phyloP scores from a whole-genome alignment of 1,140 invertebrate species.

The Melitaea cinxia region DNA sequence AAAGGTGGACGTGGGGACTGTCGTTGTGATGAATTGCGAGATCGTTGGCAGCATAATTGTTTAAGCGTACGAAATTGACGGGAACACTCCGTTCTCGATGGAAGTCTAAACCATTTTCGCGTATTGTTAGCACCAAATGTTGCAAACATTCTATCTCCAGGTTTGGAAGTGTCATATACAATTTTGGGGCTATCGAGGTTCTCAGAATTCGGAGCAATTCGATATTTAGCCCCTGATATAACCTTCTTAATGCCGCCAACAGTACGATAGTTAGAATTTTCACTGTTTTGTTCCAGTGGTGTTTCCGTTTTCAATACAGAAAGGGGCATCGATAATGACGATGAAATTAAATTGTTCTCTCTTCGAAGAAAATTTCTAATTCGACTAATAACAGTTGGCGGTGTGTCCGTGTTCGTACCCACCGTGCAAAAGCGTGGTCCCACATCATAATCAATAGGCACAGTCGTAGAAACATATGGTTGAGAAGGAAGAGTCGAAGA shows the following conservation, averaged over 20 bases:
- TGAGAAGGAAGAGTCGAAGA: conserved; percentile 57
- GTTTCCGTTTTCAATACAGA: conserved; percentile 26
- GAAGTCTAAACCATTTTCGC: conserved; percentile 57
- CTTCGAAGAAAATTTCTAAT: conserved; percentile 42
- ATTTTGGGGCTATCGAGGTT: conserved; percentile 70
- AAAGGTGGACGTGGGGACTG: conserved; percentile 58
- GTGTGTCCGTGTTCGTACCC: conserved; percentile 74
- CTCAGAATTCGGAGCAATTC: conserved; percentile 60
- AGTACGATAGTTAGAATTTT: conserved; percentile 51
- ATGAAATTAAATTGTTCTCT: conserved; percentile 40
- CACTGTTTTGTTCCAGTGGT: conserved; percentile 41
- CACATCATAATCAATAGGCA: conserved; percentile 47
- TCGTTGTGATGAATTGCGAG: conserved; percentile 48
- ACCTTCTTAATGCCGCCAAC: conserved; percentile 60
- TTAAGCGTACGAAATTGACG: conserved; percentile 48
- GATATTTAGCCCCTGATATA: conserved; percentile 63
- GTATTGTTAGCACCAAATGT: conserved; percentile 64
- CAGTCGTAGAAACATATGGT: conserved; percentile 49
- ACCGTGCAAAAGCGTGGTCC: conserved; percentile 60
- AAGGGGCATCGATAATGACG: conserved; percentile 46
- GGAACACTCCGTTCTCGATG: conserved; percentile 50
- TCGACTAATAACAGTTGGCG: conserved; percentile 48
- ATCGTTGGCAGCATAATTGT: conserved; percentile 44
- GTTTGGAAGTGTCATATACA: conserved; percentile 67
- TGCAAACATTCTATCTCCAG: conserved; percentile 67